Evolutionary conservation across 2,888 invertebrate species (phyloP), one percentile per base, ranked within the genome.

Genomic region (Stegophylla sp.): DNA sequence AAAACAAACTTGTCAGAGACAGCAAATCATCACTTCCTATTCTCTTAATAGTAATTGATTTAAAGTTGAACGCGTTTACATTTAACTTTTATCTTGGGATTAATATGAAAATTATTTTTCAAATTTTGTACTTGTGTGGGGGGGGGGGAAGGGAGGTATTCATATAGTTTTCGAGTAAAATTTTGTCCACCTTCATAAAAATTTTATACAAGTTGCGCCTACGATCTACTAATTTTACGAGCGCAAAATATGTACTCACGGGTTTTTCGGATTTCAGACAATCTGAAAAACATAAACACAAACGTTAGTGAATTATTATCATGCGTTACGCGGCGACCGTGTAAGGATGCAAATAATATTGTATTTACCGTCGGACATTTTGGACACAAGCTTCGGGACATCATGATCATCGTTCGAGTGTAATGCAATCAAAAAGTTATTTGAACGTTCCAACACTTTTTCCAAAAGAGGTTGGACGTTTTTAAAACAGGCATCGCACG

Each of bases 401-500:
- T 26, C 3, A 20, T 28, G 59, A 43, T 59, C 7, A 7, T 23
- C 20, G 56, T 77, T 56, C n/a, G 67, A n/a, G 9, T 79, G 71
- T 17, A 51, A 59, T 10, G 41, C 13, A 1, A n/a, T 41, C 2
- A 41, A 20, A 3, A 20, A 5, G n/a, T 51, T 41, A 41, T 82
- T 83, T n/a, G 83, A 69, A 64, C 82, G 56, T 26, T 82, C 73
- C 64, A 83, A 82, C 20, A 83, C 17, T 61, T 82, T 82, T 48
- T 81, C 82, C 15, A 84, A 73, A 66, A 83, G 82, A 41, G 79
- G 63, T 56, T 83, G 83, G 13, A 84, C 63, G 51, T 79, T 63
- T 77, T 83, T 83, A 41, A 74, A 82, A 74, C 83, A 84, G 28
- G 67, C 76, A 34, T 82, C 81, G 71, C 83, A 84, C 28, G 73